phyloP scores from a whole-genome alignment of 92 coral and sea anemone species.

The Siderastrea siderea region DNA sequence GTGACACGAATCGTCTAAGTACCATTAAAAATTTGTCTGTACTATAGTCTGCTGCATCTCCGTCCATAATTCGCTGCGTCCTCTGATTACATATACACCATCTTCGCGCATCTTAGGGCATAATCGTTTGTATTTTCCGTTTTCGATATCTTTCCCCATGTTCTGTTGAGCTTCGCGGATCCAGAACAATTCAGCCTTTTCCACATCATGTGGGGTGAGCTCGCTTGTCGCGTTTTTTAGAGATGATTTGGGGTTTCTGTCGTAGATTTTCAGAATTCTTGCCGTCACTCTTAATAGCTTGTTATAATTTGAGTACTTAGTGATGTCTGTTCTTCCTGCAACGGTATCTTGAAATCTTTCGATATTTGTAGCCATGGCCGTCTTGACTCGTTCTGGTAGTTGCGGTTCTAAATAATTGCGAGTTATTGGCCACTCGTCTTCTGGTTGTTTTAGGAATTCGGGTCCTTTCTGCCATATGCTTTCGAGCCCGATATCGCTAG shows the following conservation, averaged over 20 bases:
- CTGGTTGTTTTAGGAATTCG: constrained; percentile 35
- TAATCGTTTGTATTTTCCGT: background rate
- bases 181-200: constrained; percentile 32
- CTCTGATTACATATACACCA: no score
- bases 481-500: constrained; percentile 47
- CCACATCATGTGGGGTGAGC: constrained; percentile 13
- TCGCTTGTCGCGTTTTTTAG: constrained; percentile 13
- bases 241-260: constrained; percentile 11
- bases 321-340: constrained; percentile 30
- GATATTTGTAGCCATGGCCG: constrained; percentile 11
- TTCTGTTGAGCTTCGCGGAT: background rate
- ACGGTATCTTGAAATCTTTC: constrained; percentile 6
- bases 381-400: constrained; percentile 1
- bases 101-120: no score
- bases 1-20: constrained; percentile 55
- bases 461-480: constrained; percentile 74
- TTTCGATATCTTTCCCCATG: constrained; percentile 1
- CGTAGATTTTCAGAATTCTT: constrained; percentile 19
- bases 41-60: no score
- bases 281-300: constrained; percentile 19
- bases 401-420: background rate
- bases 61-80: no score
- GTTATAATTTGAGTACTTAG: constrained; percentile 36
- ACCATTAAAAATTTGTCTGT: constrained; percentile 40
- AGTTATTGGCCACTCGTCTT: constrained; percentile 65